Evolutionary conservation across 2,113 vertebrate genomes (phyloP).

Genomic region (zebrafish (Danio rerio)): GRCz12tu NC_133187.1:8831001-8831500

Average conservation of each 20-base stretch:
- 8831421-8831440: too few species aligned
- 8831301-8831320: background rate
- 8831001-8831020: too few species aligned
- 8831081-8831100: constrained; percentile 60
- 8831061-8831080: constrained; percentile 63
- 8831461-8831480: too few species aligned
- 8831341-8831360: background rate
- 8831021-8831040: constrained; percentile 38
- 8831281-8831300: constrained; percentile 37
- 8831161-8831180: constrained; percentile 21
- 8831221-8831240: constrained; percentile 50
- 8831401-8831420: too few species aligned
- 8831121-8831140: constrained; percentile 41
- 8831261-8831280: constrained; percentile 39
- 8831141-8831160: constrained; percentile 6
- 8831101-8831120: background rate
- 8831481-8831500: too few species aligned
- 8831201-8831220: constrained; percentile 42
- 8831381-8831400: too few species aligned
- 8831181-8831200: constrained; percentile 55
- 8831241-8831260: constrained; percentile 16
- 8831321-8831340: constrained; percentile 11
- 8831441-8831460: too few species aligned
- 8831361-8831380: background rate
- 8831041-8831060: constrained; percentile 39